phyloP scores from a whole-genome alignment of 2,797 vertebrate genomes.

The Girardinus metallicus region DNA sequence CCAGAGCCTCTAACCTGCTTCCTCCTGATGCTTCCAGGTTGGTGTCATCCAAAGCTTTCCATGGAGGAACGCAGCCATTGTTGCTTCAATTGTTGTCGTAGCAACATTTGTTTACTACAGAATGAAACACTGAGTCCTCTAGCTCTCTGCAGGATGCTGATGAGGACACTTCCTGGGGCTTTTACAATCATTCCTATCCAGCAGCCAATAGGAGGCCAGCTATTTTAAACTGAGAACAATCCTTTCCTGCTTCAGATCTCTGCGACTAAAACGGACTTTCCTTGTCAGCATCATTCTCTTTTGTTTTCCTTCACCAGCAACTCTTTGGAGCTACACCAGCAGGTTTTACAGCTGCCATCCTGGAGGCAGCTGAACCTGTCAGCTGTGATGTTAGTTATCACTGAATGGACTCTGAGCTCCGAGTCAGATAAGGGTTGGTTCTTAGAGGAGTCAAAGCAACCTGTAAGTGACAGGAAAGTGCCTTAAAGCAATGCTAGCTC shows the following conservation, averaged over 20 bases:
- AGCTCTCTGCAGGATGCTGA: not conserved
- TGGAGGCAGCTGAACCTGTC: not conserved
- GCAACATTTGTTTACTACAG: constrained; percentile 74
- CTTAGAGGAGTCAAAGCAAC: not conserved
- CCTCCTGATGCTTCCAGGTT: constrained; percentile 55
- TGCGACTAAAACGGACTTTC: constrained; percentile 4
- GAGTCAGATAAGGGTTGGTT: not conserved
- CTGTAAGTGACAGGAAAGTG: not conserved
- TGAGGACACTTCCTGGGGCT: constrained; percentile 19
- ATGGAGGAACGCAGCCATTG: constrained; percentile 71
- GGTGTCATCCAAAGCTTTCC: constrained; percentile 69
- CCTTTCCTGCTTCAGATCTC: constrained; percentile 33
- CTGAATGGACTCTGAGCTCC: not conserved
- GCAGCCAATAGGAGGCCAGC: not conserved
- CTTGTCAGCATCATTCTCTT: not conserved
- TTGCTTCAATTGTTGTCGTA: constrained; percentile 72
- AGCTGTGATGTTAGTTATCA: not conserved
- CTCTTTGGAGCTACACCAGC: not conserved
- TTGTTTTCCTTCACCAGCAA: constrained; percentile 10
- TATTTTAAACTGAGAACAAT: not conserved
- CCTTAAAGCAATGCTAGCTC: not conserved
- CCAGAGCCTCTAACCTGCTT: not conserved
- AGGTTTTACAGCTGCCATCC: not conserved
- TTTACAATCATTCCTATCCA: constrained; percentile 24
- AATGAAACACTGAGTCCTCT: constrained; percentile 66